Conservation (phyloP, 2,113 vertebrate genomes). For the Synchiropus splendidus region DNA sequence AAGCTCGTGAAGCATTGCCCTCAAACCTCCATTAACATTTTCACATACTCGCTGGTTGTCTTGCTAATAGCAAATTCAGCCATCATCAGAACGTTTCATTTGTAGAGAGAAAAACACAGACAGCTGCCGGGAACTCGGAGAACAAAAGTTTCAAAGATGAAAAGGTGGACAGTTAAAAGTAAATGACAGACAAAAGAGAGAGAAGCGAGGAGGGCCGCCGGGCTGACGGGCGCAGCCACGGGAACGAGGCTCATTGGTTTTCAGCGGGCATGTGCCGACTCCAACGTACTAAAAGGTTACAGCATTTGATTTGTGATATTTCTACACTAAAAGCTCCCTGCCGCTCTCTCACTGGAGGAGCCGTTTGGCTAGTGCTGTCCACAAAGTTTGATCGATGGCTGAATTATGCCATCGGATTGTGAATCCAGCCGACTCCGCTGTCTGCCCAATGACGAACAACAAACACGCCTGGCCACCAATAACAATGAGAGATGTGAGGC, state of each 20-base stretch:
- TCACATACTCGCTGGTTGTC: too few relatives aligned
- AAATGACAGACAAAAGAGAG: slow-evolving; percentile 20
- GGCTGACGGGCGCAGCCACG: slow-evolving; percentile 11
- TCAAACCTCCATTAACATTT: too few relatives aligned
- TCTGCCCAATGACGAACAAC: slow-evolving; percentile 57
- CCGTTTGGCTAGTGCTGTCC: slow-evolving; percentile 52
- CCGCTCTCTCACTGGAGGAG: slow-evolving; percentile 33
- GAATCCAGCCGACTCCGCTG: slow-evolving; percentile 46
- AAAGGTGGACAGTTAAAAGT: slow-evolving; percentile 1
- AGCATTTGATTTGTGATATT: slow-evolving; percentile 63
- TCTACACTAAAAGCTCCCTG: slow-evolving; percentile 32
- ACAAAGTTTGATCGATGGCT: slow-evolving; percentile 61
- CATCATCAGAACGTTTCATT: too few relatives aligned
- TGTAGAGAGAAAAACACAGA: too few relatives aligned
- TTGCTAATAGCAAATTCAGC: too few relatives aligned
- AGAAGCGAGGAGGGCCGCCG: slow-evolving; percentile 9
- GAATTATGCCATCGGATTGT: slow-evolving; percentile 55
- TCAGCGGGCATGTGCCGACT: slow-evolving; percentile 49
- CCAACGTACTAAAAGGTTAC: slow-evolving; percentile 59
- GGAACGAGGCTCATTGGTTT: slow-evolving; percentile 52
- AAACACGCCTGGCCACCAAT: slow-evolving; percentile 52
- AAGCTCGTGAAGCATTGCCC: too few relatives aligned
- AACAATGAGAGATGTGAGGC: slow-evolving; percentile 52
- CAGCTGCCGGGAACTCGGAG: too few relatives aligned
- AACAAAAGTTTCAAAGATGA: not conserved